Conservation (phyloP, 2,797 vertebrate species). For the Neosilurus hyrtlii region DNA sequence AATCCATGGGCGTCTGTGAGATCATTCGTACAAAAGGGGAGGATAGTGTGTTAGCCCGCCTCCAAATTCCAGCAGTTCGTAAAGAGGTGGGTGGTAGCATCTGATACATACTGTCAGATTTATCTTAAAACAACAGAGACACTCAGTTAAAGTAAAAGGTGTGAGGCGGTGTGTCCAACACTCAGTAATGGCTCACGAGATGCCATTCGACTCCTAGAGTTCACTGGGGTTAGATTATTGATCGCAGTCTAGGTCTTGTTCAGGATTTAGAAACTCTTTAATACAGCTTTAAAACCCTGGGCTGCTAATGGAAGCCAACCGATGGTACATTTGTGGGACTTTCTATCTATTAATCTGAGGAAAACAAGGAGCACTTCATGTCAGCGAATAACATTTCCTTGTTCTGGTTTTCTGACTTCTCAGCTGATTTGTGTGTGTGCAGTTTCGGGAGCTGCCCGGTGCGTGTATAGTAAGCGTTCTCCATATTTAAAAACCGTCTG, state of each 20-base stretch:
- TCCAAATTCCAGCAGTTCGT: no score
- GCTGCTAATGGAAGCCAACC: neutral
- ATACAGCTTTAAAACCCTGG: neutral
- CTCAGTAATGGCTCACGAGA: no score
- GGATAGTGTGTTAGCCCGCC: no score
- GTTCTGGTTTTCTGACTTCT: constrained; percentile 6
- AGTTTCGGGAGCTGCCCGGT: constrained; percentile 19
- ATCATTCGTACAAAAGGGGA: no score
- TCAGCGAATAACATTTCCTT: constrained; percentile 23
- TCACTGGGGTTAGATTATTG: neutral
- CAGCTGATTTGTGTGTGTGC: constrained; percentile 28
- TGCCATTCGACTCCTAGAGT: no score
- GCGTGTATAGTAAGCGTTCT: constrained; percentile 33
- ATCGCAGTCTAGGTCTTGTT: neutral
- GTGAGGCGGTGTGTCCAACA: no score
- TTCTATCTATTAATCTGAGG: constrained; percentile 10
- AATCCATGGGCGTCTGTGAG: no score
- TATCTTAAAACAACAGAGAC: no score
- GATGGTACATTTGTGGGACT: neutral
- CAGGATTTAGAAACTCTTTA: no score
- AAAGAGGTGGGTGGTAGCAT: no score
- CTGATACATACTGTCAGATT: no score
- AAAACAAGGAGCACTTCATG: constrained; percentile 3
- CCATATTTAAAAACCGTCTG: constrained; percentile 35
- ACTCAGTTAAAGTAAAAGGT: no score